Conservation (phyloP, 53 echinoderm and acorn worm genomes). For the Hippasteria phrygiana region DNA sequence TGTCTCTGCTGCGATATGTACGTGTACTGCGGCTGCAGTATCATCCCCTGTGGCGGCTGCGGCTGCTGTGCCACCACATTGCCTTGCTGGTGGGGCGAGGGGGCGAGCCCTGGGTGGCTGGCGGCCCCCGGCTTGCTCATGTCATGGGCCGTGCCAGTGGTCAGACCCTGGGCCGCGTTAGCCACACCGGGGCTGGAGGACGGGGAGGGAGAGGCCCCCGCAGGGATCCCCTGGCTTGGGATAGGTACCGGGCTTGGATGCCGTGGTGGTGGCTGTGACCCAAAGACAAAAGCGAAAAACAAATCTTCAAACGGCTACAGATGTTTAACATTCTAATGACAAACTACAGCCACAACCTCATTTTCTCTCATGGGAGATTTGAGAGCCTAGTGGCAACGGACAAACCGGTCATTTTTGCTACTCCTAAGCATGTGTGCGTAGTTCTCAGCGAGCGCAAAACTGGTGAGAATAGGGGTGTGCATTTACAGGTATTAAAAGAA, state of each 20-base stretch:
- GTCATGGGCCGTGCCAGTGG: conserved; percentile 79
- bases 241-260: conserved; percentile 80
- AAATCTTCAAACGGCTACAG: too few relatives aligned
- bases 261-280: conserved; percentile 68
- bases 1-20: conserved; percentile 10
- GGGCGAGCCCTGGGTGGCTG: conserved; percentile 81
- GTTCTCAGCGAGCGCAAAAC: too few relatives aligned
- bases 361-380: too few relatives aligned
- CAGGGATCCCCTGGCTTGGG: conserved; percentile 77
- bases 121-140: conserved; percentile 91
- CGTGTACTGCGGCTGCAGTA: conserved; percentile 7
- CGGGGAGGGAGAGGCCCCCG: conserved; percentile 69
- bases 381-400: too few relatives aligned
- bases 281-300: neutral
- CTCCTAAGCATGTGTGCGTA: too few relatives aligned
- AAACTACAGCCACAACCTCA: too few relatives aligned
- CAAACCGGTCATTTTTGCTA: too few relatives aligned
- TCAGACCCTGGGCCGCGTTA: conserved; percentile 39
- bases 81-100: conserved; percentile 79
- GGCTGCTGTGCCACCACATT: conserved; percentile 65
- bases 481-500: too few relatives aligned
- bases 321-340: too few relatives aligned
- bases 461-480: too few relatives aligned
- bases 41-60: conserved; percentile 31
- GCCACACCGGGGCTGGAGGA: conserved; percentile 81